Evolutionary conservation across 2,888 invertebrate species (phyloP).

Genomic region (Pasiphila rectangulata): DNA sequence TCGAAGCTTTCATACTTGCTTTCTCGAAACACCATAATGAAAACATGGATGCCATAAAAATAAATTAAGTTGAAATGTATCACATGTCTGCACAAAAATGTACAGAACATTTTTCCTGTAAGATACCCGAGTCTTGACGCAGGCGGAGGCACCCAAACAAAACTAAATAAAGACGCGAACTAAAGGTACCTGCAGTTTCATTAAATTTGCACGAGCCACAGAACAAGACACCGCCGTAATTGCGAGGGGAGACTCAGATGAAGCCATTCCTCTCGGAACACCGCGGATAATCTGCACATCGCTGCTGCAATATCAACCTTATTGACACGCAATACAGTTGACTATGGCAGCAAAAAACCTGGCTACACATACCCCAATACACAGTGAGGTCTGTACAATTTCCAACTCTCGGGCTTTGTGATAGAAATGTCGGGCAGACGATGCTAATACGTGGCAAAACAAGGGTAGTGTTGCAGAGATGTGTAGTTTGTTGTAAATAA

Average conservation of each 20-base stretch:
- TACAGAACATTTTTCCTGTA: no score
- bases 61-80: no score
- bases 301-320: conserved; percentile 14
- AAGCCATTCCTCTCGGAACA: conserved; percentile 51
- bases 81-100: no score
- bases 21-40: no score
- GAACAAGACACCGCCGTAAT: conserved; percentile 55
- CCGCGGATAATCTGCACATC: conserved; percentile 17
- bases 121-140: no score
- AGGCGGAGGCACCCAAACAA: conserved; percentile 13
- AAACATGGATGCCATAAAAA: no score
- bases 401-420: conserved; percentile 1
- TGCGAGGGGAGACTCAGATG: conserved; percentile 53
- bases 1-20: no score
- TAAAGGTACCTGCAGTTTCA: conserved; percentile 38
- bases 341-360: conserved; percentile 1
- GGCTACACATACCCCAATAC: neutral
- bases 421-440: conserved; percentile 1
- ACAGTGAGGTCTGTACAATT: neutral
- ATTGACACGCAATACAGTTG: conserved; percentile 13
- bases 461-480: conserved; percentile 45
- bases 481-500: conserved; percentile 63
- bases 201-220: conserved; percentile 62
- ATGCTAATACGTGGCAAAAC: conserved; percentile 28
- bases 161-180: conserved; percentile 31